Evolutionary conservation across 2,888 invertebrate species (phyloP), one percentile per base, ranked within the genome.

Genomic region (Pheosia gnoma): DNA sequence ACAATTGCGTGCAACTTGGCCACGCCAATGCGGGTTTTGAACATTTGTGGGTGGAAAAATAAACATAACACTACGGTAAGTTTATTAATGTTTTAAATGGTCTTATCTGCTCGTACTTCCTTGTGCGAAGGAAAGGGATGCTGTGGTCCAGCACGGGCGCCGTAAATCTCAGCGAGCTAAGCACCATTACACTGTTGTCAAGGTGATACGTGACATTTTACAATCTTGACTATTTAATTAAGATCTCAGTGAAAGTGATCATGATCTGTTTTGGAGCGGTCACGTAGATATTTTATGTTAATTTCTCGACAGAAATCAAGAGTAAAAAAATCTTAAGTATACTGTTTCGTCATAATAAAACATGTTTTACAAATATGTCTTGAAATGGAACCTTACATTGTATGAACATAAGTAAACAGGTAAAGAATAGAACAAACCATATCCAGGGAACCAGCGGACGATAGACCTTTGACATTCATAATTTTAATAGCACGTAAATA

Each of bases 51-150:
- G 82, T 80, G 82, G 85, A 87, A 88, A 90, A 86, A 89, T 87
- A 91, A 90, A 91, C 88, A 91, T 87, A 88, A 78, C 84, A 84
- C 85, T 88, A 82, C 88, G 87, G 93, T 93, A 84, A 91, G 93
- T 90, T 86, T 85, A 85, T 80, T 76, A 74, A 77, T 76, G 75
- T 77, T 79, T 70, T 68, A 69, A 76, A 70, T 69, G 56, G n/a
- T 74, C 60, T 68, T 73, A 71, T 75, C 75, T 77, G 77, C 72
- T 71, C 74, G 78, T 78, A 75, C 66, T 70, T 63, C 69, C 61
- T 66, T 59, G 57, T 63, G 62, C 66, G 68, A 69, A 61, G 53
- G 62, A 74, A 70, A 65, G 69, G 71, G 78, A 79, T 76, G 70
- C 67, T 65, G 63, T 59, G 59, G 61, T 76, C 66, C 62, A 55